Percentiles rank a stretch among this genome's conserved stretches.
phyloP scores from a whole-genome alignment of 2,797 vertebrate genomes.

The Liasis olivaceus region DNA sequence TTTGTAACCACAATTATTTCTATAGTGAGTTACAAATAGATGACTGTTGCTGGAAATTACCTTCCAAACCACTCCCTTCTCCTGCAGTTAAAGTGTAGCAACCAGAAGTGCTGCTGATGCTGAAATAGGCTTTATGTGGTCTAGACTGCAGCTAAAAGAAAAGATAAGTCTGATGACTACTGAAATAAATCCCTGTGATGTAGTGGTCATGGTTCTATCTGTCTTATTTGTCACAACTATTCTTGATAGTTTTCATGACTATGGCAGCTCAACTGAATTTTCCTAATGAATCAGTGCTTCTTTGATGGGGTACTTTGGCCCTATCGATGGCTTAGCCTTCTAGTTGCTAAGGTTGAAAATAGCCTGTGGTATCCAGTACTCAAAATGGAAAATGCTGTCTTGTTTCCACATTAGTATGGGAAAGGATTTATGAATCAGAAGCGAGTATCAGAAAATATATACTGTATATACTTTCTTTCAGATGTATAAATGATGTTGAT shows the following conservation, averaged over 20 bases:
- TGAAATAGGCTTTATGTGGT: not conserved
- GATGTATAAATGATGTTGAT: not conserved
- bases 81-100: not conserved
- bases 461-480: not conserved
- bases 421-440: not conserved
- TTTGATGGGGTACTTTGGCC: not conserved
- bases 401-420: not conserved
- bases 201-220: not conserved
- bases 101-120: not conserved
- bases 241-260: not conserved
- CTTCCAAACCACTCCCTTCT: not conserved
- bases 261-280: not conserved
- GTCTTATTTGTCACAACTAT: not conserved
- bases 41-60: not conserved
- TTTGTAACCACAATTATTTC: slow-evolving; percentile 38
- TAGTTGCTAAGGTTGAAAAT: not conserved
- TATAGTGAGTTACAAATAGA: not conserved
- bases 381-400: not conserved
- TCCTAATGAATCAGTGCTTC: not conserved
- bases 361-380: not conserved
- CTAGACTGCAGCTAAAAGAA: not conserved
- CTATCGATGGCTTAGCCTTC: not conserved
- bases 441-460: not conserved
- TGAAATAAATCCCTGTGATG: not conserved
- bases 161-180: not conserved